Base-by-base conservation (phyloP, 2,113 vertebrate species). In the Irena cyanogastra region DNA sequence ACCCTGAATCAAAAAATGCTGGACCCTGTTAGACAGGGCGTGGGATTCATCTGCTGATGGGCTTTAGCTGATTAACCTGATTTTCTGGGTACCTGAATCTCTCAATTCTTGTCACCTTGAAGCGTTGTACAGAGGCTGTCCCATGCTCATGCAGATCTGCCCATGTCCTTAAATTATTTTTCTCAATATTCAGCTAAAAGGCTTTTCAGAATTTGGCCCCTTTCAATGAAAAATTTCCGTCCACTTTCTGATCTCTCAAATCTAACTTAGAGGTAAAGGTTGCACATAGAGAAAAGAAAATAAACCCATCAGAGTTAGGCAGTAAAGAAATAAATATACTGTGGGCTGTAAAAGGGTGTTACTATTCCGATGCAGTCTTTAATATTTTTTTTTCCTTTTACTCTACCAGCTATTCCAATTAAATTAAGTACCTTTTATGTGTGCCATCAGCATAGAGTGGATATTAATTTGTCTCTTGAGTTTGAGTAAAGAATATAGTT, bases 381-480 rank as follows among this genome's bases (percentile, higher is more conserved):
- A 82, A 63, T 84, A 17, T 49, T 15, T 50, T 37, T 35, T 78
- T 79, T 76, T 76, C 41, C 50, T 76, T 95, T 96, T 80, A 66
- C 69, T 89, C 35, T 86, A 49, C 59, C 79, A 88, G 35, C 59
- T 92, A 84, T 87, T 95, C 64, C 90, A 82, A 30, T 92, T 92
- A 95, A 84, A 95, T 95, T 95, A 96, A 92, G 65, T 71, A 26
- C 31, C 21, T 93, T 90, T 90, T 93, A 60, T 68, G 65, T 68
- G 52, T 70, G 72, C 42, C n/a, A 81, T 92, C 71, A 59, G 68
- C 42, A 42, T 7, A 89, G 81, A 86, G 69, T 66, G 49, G 68
- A 66, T 94, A 81, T 95, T 96, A 82, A 95, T 96, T 95, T 88
- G 60, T 92, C 94, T 94, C 94, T 63, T 90, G 90, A 84, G 93